Percentiles rank a stretch among this genome's conserved stretches.
Evolutionary conservation across 2,888 invertebrate species (phyloP).

Genomic region (Hirtodrosophila alboralis): DNA sequence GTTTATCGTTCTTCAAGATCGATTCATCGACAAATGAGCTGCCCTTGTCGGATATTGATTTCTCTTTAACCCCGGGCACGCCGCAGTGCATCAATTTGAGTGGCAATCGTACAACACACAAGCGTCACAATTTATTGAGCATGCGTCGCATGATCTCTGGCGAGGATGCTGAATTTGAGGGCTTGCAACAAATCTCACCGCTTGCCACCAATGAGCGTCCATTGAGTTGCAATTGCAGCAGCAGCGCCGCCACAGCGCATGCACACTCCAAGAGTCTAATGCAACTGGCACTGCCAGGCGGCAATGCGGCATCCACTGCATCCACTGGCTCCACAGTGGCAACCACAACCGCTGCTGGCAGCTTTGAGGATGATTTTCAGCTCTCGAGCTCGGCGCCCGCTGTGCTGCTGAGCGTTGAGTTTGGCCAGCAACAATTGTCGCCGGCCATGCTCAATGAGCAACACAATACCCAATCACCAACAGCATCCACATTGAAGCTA

Average conservation of each 20-base stretch:
- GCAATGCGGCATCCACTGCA: not conserved
- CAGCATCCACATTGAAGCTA: constrained; percentile 71
- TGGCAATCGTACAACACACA: constrained; percentile 20
- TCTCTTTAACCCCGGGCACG: constrained; percentile 82
- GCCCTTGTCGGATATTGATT: constrained; percentile 87
- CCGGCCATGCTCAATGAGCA: constrained; percentile 2
- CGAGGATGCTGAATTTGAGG: constrained; percentile 72
- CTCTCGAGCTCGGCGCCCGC: constrained; percentile 80
- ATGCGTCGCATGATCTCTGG: constrained; percentile 78
- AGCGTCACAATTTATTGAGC: constrained; percentile 46
- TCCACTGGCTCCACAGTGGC: constrained; percentile 5
- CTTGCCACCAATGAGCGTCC: constrained; percentile 84
- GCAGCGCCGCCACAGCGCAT: constrained; percentile 43
- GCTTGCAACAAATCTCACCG: constrained; percentile 85
- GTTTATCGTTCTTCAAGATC: constrained; percentile 81
- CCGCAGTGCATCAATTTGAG: constrained; percentile 52
- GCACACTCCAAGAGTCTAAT: constrained; percentile 63
- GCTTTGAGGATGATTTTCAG: constrained; percentile 77
- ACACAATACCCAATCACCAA: constrained; percentile 61
- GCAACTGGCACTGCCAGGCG: constrained; percentile 28
- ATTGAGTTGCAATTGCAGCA: constrained; percentile 80
- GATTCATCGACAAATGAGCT: constrained; percentile 89
- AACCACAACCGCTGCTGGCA: constrained; percentile 35
- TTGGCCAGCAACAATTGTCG: no score
- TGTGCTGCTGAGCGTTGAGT: constrained; percentile 64